phyloP scores from a whole-genome alignment of 2,888 invertebrate species.

The Drosophila infuscata region DNA sequence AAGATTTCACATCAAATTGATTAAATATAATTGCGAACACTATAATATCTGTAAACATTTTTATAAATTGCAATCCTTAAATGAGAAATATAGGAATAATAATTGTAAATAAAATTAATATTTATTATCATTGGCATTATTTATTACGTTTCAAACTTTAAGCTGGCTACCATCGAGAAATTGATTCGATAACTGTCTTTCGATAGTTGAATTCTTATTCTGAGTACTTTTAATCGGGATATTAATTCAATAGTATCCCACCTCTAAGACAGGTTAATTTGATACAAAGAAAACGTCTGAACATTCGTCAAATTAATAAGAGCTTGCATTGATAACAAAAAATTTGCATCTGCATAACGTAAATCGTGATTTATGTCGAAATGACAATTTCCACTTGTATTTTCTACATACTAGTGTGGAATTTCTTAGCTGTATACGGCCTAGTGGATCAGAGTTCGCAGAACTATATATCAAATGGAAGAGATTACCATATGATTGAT shows the following conservation, averaged over 20 bases:
- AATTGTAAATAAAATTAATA: neutral
- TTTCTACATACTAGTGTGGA: conserved; percentile 48
- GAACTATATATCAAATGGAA: conserved; percentile 36
- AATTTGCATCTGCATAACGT: neutral
- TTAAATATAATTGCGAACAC: neutral
- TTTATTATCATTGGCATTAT: neutral
- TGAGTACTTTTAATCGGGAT: conserved; percentile 9
- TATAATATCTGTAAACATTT: neutral
- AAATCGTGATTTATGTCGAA: conserved; percentile 19
- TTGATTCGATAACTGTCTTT: conserved; percentile 17
- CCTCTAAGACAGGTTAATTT: conserved; percentile 21
- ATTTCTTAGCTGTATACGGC: conserved; percentile 47
- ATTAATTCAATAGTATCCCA: conserved; percentile 16
- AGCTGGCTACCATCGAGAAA: neutral
- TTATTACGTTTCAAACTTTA: neutral
- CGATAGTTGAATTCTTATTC: conserved; percentile 16
- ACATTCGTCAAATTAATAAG: neutral
- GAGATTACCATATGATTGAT: conserved; percentile 27
- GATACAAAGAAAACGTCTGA: conserved; percentile 18
- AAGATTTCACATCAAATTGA: neutral
- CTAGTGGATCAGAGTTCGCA: conserved; percentile 53
- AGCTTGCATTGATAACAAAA: conserved; percentile 4
- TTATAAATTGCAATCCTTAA: neutral
- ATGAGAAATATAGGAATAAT: neutral
- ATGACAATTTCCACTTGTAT: conserved; percentile 34